Evolutionary conservation across 1,140 invertebrate genomes (phyloP), one percentile per base, ranked within the genome.

Genomic region (Schmidtea mediterranea): DNA sequence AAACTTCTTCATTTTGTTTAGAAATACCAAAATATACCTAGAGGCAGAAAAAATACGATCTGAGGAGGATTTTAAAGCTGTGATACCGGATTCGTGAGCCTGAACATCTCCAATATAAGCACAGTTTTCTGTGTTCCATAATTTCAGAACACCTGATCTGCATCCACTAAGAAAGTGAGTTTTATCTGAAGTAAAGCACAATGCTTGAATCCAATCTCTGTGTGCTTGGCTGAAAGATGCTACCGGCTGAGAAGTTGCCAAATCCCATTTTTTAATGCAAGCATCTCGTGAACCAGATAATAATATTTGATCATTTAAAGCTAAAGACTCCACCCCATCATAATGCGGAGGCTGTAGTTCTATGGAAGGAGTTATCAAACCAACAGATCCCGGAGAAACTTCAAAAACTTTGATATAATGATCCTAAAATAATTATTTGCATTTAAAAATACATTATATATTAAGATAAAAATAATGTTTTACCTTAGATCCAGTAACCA

Each of bases 281-380:
- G 74, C 78, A 61, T 86, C 82, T 22, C 82, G 63, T 0, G 80
- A 82, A 46, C 80, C 81, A 59, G 77, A 80, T 67, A 82, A 84
- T 12, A 84, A 65, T 2, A 69, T 71, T 45, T 72, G 63, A 16
- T 71, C 73, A 40, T 61, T 55, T 36, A 80, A 67, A n/a, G 75
- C 72, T 24, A 84, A 69, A 43, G 76, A 76, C 59, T 83, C 76
- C 38, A 84, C 79, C 9, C 82, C 82, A 60, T 87, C 82, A 62
- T 84, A 87, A 67, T 87, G 82, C 13, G 82, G 82, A 8, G 81
- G 82, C 49, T 78, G 74, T 9, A 87, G 64, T 56, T 76, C 78
- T 13, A 76, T 69, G 26, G 75, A 73, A 10, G 79, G 75, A 23
- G 69, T 63, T 47, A 71, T 55, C 16, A 71, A 56, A 22, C 74